phyloP scores from a whole-genome alignment of 2,797 vertebrate genomes.

The Gastrophryne carolinensis region DNA sequence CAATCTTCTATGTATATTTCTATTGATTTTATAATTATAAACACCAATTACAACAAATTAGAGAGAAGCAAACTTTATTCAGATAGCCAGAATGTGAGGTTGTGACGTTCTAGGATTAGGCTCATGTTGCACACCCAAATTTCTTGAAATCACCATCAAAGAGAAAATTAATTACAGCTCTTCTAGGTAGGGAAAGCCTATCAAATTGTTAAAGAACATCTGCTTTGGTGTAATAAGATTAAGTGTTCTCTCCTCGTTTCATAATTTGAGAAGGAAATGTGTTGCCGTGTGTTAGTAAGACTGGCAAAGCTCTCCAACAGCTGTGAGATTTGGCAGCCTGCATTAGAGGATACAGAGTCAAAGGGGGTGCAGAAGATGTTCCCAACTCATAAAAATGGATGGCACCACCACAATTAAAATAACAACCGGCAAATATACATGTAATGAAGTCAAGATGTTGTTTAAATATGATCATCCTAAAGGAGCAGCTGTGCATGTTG shows the following conservation, averaged over 20 bases:
- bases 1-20: too few relatives aligned
- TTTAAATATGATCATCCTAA: slow-evolving; percentile 65
- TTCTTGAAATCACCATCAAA: not conserved
- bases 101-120: not conserved
- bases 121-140: not conserved
- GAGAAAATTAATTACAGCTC: not conserved
- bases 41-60: not conserved
- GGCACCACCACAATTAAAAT: slow-evolving; percentile 61
- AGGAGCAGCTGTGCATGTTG: slow-evolving; percentile 5
- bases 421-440: slow-evolving; percentile 68
- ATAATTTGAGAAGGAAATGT: slow-evolving; percentile 24
- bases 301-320: slow-evolving; percentile 41
- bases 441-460: slow-evolving; percentile 71
- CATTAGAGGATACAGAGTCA: slow-evolving; percentile 42
- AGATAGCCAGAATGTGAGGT: not conserved
- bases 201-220: slow-evolving; percentile 21
- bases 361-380: slow-evolving; percentile 34
- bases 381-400: slow-evolving; percentile 61
- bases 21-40: too few relatives aligned
- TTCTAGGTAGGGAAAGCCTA: not conserved
- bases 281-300: slow-evolving; percentile 27
- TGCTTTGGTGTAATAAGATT: slow-evolving; percentile 47
- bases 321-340: slow-evolving; percentile 48
- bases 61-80: not conserved
- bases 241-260: slow-evolving; percentile 29